Evolutionary conservation across 1,140 invertebrate species (phyloP).

Genomic region (Neodiprion virginianus): DNA sequence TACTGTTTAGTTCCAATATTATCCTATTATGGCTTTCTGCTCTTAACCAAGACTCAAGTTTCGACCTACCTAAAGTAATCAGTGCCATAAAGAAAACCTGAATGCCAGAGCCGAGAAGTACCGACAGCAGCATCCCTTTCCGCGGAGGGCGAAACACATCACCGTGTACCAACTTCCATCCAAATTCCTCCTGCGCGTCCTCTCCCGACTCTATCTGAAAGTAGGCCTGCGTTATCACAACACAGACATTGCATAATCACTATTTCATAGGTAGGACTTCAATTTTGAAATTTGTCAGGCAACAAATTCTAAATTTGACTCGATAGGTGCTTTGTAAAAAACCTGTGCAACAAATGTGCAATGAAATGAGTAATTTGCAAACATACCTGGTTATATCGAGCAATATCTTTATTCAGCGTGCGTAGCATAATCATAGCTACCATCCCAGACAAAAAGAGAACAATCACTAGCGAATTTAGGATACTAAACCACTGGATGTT

Average conservation of each 20-base stretch:
- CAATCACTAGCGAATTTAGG: conserved; percentile 88
- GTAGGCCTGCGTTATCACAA: conserved; percentile 55
- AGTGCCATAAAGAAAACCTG: conserved; percentile 82
- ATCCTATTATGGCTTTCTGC: conserved; percentile 19
- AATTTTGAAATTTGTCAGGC: too few relatives aligned
- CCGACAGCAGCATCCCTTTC: conserved; percentile 94
- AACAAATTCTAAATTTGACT: too few relatives aligned
- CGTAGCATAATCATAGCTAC: conserved; percentile 98
- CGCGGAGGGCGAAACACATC: conserved; percentile 96
- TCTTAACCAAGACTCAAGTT: too few relatives aligned
- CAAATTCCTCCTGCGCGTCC: conserved; percentile 98
- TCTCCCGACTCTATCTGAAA: conserved; percentile 89
- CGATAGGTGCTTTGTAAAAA: too few relatives aligned
- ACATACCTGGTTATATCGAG: conserved; percentile 91
- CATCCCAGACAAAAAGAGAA: conserved; percentile 94
- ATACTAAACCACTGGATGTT: conserved; percentile 99
- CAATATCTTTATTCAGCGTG: conserved; percentile 98
- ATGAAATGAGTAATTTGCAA: not conserved
- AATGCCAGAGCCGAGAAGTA: conserved; percentile 92
- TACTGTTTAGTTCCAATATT: conserved; percentile 7
- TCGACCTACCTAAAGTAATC: conserved; percentile 66
- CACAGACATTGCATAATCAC: conserved; percentile 44
- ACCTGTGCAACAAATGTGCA: too few relatives aligned
- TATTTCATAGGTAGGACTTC: conserved; percentile 24
- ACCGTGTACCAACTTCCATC: conserved; percentile 98